These are phyloP conservation scores for Congeria kusceri DNA, from an alignment of 2,888 invertebrate species.

Conservation along the genomic window DNA sequence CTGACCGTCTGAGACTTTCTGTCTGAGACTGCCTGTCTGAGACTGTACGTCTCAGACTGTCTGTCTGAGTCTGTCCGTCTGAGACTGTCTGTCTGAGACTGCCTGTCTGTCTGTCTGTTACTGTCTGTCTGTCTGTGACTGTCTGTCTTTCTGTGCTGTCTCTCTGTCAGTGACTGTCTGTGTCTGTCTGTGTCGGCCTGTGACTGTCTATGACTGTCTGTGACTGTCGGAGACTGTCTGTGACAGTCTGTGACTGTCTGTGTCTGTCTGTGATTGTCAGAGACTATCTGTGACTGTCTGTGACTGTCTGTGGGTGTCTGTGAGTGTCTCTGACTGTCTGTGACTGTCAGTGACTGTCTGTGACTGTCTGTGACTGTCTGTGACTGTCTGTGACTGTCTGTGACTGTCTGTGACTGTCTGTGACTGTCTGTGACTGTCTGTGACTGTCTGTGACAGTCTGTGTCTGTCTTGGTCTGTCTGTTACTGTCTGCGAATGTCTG, in stretches of 20 bases:
- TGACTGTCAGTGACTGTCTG: neutral
- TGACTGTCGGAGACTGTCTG: no score
- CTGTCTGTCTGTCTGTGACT: no score
- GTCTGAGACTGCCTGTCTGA: no score
- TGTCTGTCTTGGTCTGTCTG: no score
- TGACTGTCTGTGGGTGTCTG: conserved; percentile 26
- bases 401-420: neutral
- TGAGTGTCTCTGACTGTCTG: conserved; percentile 11
- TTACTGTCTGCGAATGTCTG: no score
- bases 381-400: neutral
- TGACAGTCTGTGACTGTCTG: conserved; percentile 23
- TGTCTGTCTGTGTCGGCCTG: no score
- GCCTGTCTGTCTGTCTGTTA: no score
- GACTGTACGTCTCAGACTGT: neutral
- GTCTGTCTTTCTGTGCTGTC: no score
- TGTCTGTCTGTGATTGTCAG: no score
- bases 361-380: neutral
- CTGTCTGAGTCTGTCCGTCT: neutral
- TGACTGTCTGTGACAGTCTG: conserved; percentile 13
- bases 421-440: conserved; percentile 1
- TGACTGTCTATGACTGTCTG: no score
- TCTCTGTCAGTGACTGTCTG: conserved; percentile 23
- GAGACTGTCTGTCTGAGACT: conserved; percentile 11
- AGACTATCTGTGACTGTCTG: no score
- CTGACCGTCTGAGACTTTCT: no score